phyloP scores from a whole-genome alignment of 2,113 vertebrate species.

The Australoheros scitulus region DNA sequence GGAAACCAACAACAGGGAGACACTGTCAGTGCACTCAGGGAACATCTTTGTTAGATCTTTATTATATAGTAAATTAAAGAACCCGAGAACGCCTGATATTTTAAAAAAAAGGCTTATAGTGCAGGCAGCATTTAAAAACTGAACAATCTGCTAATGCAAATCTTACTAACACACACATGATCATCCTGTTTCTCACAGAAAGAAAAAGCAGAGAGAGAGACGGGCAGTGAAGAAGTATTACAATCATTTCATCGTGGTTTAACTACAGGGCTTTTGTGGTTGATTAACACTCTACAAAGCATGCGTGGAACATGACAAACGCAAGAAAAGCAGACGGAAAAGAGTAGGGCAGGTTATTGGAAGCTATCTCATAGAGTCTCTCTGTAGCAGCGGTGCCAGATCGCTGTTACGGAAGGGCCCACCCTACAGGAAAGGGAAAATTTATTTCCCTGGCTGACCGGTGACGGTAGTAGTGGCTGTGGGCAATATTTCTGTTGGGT shows the following conservation, averaged over 20 bases:
- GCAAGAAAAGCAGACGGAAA: not conserved
- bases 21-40: not conserved
- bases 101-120: too few species aligned
- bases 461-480: not conserved
- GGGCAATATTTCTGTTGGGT: slow-evolving; percentile 33
- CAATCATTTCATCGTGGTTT: not conserved
- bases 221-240: not conserved
- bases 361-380: not conserved
- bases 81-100: too few species aligned
- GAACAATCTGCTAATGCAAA: too few species aligned
- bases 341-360: not conserved
- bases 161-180: too few species aligned
- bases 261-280: not conserved
- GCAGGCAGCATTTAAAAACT: too few species aligned
- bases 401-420: slow-evolving; percentile 8
- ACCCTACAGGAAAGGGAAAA: slow-evolving; percentile 46
- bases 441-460: slow-evolving; percentile 38
- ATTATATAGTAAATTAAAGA: too few species aligned
- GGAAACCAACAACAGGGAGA: not conserved
- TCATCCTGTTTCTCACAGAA: too few species aligned
- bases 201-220: not conserved
- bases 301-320: not conserved
- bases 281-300: not conserved
- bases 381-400: not conserved
- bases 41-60: not conserved